phyloP scores from a whole-genome alignment of 2,113 vertebrate genomes.

The Clarias magur region DNA sequence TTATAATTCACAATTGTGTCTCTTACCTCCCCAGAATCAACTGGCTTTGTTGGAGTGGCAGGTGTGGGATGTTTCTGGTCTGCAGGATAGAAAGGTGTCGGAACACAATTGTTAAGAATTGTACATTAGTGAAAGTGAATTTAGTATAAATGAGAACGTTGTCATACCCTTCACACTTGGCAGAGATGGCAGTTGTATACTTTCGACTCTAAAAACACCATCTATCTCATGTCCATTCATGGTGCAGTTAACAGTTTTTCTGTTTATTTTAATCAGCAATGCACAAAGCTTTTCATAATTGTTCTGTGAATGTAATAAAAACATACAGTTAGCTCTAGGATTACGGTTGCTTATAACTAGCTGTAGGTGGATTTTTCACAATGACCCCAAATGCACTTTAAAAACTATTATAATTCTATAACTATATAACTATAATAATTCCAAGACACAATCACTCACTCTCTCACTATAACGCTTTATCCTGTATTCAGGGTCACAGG shows the following conservation, averaged over 20 bases:
- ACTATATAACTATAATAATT: neutral
- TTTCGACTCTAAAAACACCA: neutral
- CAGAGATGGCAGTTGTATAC: neutral
- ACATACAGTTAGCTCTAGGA: neutral
- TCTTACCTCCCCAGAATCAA: neutral
- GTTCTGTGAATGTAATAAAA: neutral
- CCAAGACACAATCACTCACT: neutral
- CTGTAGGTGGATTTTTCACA: neutral
- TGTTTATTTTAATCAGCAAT: neutral
- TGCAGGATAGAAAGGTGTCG: no score
- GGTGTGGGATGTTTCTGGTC: no score
- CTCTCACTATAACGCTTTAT: no score
- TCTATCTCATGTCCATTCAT: neutral
- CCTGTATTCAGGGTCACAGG: no score
- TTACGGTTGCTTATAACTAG: neutral
- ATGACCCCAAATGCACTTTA: neutral
- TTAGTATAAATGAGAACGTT: neutral
- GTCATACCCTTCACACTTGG: neutral
- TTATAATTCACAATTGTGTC: neutral
- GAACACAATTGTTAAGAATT: neutral
- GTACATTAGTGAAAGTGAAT: neutral
- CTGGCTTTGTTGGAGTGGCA: no score
- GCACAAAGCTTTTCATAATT: neutral
- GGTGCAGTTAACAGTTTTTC: neutral
- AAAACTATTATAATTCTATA: neutral